These are phyloP conservation scores for Melipona beecheii DNA, from an alignment of 2,888 invertebrate genomes.

Conservation along the genomic window DNA sequence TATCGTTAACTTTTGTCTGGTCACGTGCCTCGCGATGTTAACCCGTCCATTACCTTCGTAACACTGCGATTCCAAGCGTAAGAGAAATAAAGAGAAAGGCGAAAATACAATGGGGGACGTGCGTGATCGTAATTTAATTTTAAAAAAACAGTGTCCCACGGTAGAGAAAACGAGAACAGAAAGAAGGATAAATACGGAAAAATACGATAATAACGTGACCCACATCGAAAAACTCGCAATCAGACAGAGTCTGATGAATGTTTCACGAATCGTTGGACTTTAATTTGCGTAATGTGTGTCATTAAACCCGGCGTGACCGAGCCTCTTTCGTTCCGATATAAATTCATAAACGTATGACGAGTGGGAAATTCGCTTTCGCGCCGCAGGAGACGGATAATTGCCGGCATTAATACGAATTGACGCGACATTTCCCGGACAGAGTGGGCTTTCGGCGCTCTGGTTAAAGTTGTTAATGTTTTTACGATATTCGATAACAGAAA, in stretches of 20 bases:
- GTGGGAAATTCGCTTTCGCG: background rate
- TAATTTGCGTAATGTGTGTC: conserved; percentile 22
- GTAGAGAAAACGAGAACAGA: background rate
- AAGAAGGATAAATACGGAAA: background rate
- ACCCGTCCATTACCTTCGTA: conserved; percentile 72
- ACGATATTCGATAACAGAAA: background rate
- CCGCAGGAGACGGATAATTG: conserved; percentile 8
- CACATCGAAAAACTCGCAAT: background rate
- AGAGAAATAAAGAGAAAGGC: conserved; percentile 34
- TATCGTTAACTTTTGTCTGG: conserved; percentile 78
- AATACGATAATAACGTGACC: background rate
- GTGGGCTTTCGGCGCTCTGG: background rate
- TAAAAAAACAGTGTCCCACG: background rate
- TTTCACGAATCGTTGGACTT: conserved; percentile 12
- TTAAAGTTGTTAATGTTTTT: background rate
- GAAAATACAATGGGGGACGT: conserved; percentile 31
- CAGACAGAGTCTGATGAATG: background rate
- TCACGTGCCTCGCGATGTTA: conserved; percentile 76
- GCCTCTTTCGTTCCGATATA: background rate
- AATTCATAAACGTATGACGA: conserved; percentile 1
- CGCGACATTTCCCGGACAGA: background rate
- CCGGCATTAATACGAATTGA: background rate
- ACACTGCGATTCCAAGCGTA: conserved; percentile 24
- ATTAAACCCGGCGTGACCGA: background rate
- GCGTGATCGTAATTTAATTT: conserved; percentile 45